phyloP scores from a whole-genome alignment of 2,797 vertebrate species.

The Sibirionetta formosa region DNA sequence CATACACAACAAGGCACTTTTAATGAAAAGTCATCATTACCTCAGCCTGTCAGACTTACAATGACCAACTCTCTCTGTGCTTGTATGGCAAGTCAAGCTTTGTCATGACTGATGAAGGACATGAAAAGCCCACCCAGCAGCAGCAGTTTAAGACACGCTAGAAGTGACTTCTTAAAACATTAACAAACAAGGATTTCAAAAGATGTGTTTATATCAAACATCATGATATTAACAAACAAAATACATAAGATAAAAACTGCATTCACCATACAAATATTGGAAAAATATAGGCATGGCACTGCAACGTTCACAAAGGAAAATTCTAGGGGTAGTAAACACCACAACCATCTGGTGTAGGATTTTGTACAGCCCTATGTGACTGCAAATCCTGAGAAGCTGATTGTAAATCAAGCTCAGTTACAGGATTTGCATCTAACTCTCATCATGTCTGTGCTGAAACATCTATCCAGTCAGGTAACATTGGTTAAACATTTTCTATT shows the following conservation, averaged over 20 bases:
- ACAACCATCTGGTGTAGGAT: not conserved
- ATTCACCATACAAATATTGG: not conserved
- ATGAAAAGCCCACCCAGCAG: rapidly evolving
- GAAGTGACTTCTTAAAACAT: not conserved
- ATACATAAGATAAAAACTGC: not conserved
- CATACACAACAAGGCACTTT: not conserved
- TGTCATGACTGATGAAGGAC: not conserved
- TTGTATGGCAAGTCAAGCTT: not conserved
- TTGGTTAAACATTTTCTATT: not conserved
- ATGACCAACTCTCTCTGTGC: not conserved
- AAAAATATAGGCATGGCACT: not conserved
- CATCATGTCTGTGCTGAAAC: not conserved
- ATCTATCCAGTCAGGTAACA: not conserved
- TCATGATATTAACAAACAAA: not conserved
- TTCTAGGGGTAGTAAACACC: not conserved
- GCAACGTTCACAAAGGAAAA: not conserved
- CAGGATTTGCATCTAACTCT: not conserved
- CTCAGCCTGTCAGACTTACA: not conserved
- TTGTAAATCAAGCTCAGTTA: not conserved
- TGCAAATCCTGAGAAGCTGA: not conserved
- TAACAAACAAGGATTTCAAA: not conserved
- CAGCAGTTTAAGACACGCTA: not conserved
- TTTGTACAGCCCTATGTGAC: not conserved
- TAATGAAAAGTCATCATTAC: not conserved
- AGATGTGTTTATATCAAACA: not conserved